Base-by-base conservation (phyloP, 2,888 invertebrate genomes). In the Dolichopus griseipennis region DNA sequence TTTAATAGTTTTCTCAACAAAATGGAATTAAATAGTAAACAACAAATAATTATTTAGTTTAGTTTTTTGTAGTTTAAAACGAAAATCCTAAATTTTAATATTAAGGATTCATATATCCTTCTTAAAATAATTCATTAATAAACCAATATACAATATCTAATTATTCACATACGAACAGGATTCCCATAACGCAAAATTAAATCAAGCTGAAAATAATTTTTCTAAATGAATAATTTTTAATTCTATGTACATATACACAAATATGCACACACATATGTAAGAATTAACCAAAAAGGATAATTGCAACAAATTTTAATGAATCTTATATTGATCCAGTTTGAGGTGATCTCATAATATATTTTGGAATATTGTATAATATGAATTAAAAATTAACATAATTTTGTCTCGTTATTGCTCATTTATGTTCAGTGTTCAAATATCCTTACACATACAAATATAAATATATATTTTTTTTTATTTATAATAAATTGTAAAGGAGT, bases 121-220 rank as follows among this genome's bases (percentile, higher is more conserved):
- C 18, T 52, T 18, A 52, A 15, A n/a, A 52, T 52, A 52, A 18
- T 52, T 4, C 2, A 52, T 52, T 52, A 52, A 18, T 52, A 52
- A 52, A 52, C 52, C n/a, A n/a, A n/a, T n/a, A 52, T 52, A 12
- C 52, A 52, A 52, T 18, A 52, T 52, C n/a, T 52, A 18, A 52
- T 52, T 37, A 37, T 37, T 2, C 37, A 37, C 2, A 37, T 37
- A 37, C 37, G 12, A 37, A 12, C 3, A 2, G 52, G 2, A 18
- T 52, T 52, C 52, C 52, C 52, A 52, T 52, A 52, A 52, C 52
- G n/a, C 15, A 52, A 52, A 52, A 52, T 5, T 52, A 52, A 52
- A 52, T 52, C 52, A 52, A 52, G 52, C 18, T 52, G 52, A 52
- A 52, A 52, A n/a, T 52, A 12, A 52, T 52, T 52, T 52, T 52